Evolutionary conservation across 2,797 vertebrate species (phyloP).

Genomic region (Peromyscus attwateri): DNA sequence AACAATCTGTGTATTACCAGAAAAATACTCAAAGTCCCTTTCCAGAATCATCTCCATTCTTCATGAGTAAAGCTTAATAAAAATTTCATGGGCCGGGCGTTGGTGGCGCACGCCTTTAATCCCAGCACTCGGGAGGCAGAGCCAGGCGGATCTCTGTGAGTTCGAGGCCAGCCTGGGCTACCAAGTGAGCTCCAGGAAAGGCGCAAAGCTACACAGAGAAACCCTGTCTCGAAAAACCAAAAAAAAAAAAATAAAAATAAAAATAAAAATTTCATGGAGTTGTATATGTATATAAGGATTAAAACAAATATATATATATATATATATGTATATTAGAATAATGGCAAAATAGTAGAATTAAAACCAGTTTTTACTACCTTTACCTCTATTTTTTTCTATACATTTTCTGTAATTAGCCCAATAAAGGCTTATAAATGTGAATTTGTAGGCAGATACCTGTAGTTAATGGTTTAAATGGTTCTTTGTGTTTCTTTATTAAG

Average conservation of each 20-base stretch:
- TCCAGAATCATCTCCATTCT: neutral
- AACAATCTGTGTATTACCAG: neutral
- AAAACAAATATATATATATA: neutral
- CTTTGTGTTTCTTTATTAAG: neutral
- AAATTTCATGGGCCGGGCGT: neutral
- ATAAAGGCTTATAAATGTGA: neutral
- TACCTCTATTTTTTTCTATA: conserved; percentile 5
- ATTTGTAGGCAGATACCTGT: neutral
- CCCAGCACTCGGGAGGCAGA: no score
- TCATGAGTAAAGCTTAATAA: conserved; percentile 8
- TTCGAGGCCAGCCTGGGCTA: no score
- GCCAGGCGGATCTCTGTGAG: no score
- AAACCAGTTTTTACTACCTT: conserved; percentile 34
- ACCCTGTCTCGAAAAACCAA: no score
- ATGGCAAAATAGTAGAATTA: neutral
- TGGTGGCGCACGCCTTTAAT: no score
- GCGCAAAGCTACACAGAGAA: no score
- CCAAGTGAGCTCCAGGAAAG: no score
- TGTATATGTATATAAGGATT: neutral
- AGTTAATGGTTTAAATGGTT: neutral
- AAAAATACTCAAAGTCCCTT: neutral
- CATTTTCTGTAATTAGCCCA: neutral
- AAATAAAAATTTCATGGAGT: neutral
- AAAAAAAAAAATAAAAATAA: no score
- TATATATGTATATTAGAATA: neutral